phyloP scores from a whole-genome alignment of 2,113 vertebrate species.

The Laticauda laticaudata region DNA sequence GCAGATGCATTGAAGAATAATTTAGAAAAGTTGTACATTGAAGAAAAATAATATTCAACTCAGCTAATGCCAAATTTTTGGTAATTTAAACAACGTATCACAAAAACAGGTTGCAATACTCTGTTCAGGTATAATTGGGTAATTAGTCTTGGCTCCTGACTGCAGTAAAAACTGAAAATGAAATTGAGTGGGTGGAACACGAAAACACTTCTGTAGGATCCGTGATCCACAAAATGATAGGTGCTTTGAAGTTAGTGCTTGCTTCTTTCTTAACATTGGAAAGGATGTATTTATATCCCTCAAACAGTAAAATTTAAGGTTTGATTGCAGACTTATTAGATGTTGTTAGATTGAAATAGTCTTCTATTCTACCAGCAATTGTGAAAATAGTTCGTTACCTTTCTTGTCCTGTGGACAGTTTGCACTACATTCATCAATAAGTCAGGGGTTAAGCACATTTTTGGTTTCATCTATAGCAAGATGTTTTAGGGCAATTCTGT shows the following conservation, averaged over 20 bases:
- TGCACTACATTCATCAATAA: neutral
- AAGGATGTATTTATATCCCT: neutral
- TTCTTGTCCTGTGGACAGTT: neutral
- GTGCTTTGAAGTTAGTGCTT: neutral
- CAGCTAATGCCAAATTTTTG: neutral
- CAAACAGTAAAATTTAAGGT: neutral
- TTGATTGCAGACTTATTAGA: neutral
- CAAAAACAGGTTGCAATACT: neutral
- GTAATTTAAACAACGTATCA: neutral
- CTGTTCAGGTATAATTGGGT: neutral
- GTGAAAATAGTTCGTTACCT: neutral
- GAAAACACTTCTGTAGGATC: neutral
- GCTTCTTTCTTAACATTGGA: neutral
- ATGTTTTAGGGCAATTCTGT: neutral
- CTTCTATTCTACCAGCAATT: neutral
- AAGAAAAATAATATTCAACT: neutral
- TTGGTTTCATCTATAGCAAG: neutral
- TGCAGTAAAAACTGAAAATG: neutral
- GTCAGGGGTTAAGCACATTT: neutral
- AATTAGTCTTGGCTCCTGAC: neutral
- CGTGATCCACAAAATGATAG: neutral
- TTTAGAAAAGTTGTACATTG: neutral
- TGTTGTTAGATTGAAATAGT: neutral
- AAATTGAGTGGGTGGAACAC: neutral
- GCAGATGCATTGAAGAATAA: neutral